Conservation (phyloP, 2,113 vertebrate genomes). For the Pseudolaguvia tuberculata region DNA sequence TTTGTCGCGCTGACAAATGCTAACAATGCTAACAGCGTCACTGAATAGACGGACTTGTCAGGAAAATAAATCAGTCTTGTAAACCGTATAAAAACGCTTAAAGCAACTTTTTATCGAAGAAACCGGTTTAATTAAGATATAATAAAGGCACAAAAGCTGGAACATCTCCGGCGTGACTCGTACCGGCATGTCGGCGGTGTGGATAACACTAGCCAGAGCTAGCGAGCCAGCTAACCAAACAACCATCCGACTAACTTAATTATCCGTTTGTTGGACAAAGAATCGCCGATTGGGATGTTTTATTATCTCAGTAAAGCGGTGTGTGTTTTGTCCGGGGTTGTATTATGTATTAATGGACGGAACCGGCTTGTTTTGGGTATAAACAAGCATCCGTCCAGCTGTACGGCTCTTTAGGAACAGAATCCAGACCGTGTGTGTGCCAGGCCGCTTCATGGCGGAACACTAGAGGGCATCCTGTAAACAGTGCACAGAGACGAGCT, state of each 20-base stretch:
- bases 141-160: slow-evolving; percentile 32
- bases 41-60: not conserved
- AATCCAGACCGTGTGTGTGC: slow-evolving; percentile 9
- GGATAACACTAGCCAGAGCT: not conserved
- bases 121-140: not conserved
- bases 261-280: not conserved
- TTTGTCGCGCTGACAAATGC: slow-evolving; percentile 21
- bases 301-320: not conserved
- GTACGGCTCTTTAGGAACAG: not conserved
- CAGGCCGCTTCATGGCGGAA: slow-evolving; percentile 35
- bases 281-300: not conserved
- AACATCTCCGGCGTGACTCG: slow-evolving; percentile 56
- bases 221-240: not conserved
- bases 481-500: slow-evolving; percentile 1
- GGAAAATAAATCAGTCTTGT: not conserved
- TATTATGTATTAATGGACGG: not conserved
- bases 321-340: not conserved
- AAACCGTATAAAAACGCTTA: not conserved
- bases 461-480: slow-evolving; percentile 43
- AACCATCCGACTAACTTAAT: not conserved
- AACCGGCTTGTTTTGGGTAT: not conserved
- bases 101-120: not conserved
- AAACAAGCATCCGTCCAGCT: not conserved
- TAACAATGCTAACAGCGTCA: slow-evolving; percentile 24
- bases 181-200: slow-evolving; percentile 37